A percentile compares a stretch with the other conserved stretches of the same genome.
phyloP scores from a whole-genome alignment of 37 sponge, comb jelly and placozoan species.

The Ephydatia muelleri region DNA sequence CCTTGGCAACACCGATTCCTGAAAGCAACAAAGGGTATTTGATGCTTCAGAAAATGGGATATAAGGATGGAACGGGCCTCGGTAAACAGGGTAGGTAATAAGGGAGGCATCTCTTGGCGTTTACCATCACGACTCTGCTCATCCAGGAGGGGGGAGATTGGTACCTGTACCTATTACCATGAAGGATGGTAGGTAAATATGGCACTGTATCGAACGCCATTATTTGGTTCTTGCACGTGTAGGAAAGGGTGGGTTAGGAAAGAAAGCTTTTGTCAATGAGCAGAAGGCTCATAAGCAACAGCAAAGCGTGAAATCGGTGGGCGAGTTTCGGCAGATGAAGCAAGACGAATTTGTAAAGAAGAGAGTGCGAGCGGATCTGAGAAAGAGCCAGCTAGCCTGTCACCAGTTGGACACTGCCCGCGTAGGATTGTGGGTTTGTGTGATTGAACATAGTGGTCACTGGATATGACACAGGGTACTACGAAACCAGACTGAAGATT shows the following conservation, averaged over 20 bases:
- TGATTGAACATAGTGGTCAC: background rate
- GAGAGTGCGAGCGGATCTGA: conserved; percentile 26
- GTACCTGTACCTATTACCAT: conserved; percentile 38
- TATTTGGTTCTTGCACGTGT: background rate
- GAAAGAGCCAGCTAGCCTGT: conserved; percentile 57
- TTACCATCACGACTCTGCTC: background rate
- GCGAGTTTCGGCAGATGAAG: conserved; percentile 45
- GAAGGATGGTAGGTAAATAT: conserved; percentile 49
- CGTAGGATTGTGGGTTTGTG: background rate
- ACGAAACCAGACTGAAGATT: conserved; percentile 10
- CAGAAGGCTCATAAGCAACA: background rate
- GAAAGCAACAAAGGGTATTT: conserved; percentile 68
- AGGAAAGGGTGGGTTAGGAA: conserved; percentile 63
- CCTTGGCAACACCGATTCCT: conserved; percentile 59
- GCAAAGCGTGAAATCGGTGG: background rate
- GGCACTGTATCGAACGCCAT: background rate
- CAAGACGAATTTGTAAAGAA: background rate
- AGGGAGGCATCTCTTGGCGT: background rate
- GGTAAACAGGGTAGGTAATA: conserved; percentile 62
- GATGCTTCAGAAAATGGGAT: conserved; percentile 80
- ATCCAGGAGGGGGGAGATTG: conserved; percentile 45
- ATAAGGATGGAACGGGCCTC: conserved; percentile 68
- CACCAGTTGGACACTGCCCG: conserved; percentile 52
- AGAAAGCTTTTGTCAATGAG: conserved; percentile 21
- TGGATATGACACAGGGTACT: conserved; percentile 14